phyloP scores from a whole-genome alignment of 2,797 vertebrate genomes.

The Monodelphis domestica region DNA sequence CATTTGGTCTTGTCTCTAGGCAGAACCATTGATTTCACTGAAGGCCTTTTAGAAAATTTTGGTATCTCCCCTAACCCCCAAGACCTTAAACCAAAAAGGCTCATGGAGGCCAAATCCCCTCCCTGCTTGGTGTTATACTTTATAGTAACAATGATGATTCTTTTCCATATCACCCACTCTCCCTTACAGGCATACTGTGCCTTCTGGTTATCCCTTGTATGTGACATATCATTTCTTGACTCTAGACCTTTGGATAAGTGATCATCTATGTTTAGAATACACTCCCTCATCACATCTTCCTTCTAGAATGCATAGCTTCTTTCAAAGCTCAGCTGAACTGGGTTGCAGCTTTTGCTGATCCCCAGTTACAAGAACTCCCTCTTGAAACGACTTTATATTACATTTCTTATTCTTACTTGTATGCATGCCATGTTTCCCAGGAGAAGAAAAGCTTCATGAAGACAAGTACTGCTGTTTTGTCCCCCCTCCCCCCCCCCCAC shows the following conservation, averaged over 20 bases:
- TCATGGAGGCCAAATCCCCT: background rate
- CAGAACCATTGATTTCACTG: background rate
- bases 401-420: background rate
- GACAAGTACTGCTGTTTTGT: too few relatives aligned
- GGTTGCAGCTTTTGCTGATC: background rate
- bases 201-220: background rate
- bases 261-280: background rate
- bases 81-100: background rate
- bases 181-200: background rate
- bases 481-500: too few relatives aligned
- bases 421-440: background rate
- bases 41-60: constrained; percentile 6
- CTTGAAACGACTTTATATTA: background rate
- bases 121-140: background rate
- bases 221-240: background rate
- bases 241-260: background rate
- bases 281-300: background rate
- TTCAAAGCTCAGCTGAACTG: background rate
- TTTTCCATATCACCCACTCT: background rate
- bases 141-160: background rate
- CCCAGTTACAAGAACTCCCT: background rate
- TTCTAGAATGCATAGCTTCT: background rate
- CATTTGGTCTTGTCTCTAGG: background rate
- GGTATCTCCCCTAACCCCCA: background rate
- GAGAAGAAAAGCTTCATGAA: background rate